A percentile compares a stretch with the other conserved stretches of the same genome.
Evolutionary conservation across 2,113 vertebrate species (phyloP).

Genomic region (Tupaia chinensis): DNA sequence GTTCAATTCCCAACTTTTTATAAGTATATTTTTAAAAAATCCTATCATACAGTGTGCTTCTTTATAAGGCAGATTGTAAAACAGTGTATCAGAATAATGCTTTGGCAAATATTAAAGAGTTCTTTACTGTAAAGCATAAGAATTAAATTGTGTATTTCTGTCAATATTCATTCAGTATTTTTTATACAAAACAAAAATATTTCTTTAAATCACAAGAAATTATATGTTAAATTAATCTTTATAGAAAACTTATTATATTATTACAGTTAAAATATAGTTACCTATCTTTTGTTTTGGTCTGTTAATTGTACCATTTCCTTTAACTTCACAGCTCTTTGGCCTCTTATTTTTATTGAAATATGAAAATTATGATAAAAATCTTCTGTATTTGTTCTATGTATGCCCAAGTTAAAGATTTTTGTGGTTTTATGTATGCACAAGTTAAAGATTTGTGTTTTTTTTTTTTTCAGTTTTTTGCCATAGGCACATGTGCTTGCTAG

Average conservation of each 20-base stretch:
- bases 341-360: constrained; percentile 55
- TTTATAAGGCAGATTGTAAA: constrained; percentile 46
- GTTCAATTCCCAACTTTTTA: constrained; percentile 80
- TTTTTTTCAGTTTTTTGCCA: too few species aligned
- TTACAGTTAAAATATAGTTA: constrained; percentile 44
- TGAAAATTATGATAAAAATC: neutral
- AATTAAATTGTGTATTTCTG: constrained; percentile 45
- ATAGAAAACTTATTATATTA: constrained; percentile 1
- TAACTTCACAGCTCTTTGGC: neutral
- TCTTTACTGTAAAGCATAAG: constrained; percentile 50
- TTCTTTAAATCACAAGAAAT: constrained; percentile 46
- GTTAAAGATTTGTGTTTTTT: neutral
- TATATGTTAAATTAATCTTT: constrained; percentile 53
- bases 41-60: constrained; percentile 44
- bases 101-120: constrained; percentile 40
- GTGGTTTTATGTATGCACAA: neutral
- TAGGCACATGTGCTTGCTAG: too few species aligned
- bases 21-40: constrained; percentile 64
- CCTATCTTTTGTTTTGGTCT: constrained; percentile 1
- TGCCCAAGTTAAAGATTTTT: constrained; percentile 21
- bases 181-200: constrained; percentile 36
- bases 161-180: constrained; percentile 43
- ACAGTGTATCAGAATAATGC: neutral
- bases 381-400: constrained; percentile 3
- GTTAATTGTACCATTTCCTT: neutral